Evolutionary conservation across 2,888 invertebrate genomes (phyloP), one percentile per base, ranked within the genome.

Genomic region (Leptopilina myrica): DNA sequence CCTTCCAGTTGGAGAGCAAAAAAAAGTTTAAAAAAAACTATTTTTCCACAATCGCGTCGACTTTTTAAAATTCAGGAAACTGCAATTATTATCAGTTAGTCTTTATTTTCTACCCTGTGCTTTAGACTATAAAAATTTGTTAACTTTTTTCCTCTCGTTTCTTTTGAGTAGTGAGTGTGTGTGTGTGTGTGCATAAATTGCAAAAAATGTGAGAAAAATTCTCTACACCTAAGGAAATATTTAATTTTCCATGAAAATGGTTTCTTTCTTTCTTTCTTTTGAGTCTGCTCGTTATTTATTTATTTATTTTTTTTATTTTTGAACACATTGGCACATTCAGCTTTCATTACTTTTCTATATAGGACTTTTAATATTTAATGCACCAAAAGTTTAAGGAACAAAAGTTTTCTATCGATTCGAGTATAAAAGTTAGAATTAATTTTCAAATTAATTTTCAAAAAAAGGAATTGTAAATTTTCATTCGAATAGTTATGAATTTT

Each of bases 51-150:
- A 64, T 66, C 65, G 75, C 11, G 43, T 80, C 79, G 64, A 80
- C 73, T 65, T 73, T 66, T 26, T 73, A 49, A 73, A 20, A n/a
- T 77, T 76, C 65, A 15, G 49, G 12, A 73, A 73, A 56, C 69
- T 81, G 79, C 80, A 78, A 79, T 80, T 81, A 79, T 64, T 81
- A 79, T 64, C 79, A 82, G 83, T 85, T 80, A 85, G 83, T 84
- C 84, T 75, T 64, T 81, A 79, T 80, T 82, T 80, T 83, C 89
- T 89, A 89, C 88, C 88, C 89, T 89, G 88, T 89, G 85, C 85
- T 87, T 84, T 85, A 83, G 78, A 86, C 83, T 86, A 80, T 84
- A 81, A 84, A 83, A 80, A 78, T 76, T 78, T 78, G 5, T 59
- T 33, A 78, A 78, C 62, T 65, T 49, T 12, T 49, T 49, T 33